Base-by-base conservation (phyloP, 2,888 invertebrate genomes). In the Polydrusus tereticollis region DNA sequence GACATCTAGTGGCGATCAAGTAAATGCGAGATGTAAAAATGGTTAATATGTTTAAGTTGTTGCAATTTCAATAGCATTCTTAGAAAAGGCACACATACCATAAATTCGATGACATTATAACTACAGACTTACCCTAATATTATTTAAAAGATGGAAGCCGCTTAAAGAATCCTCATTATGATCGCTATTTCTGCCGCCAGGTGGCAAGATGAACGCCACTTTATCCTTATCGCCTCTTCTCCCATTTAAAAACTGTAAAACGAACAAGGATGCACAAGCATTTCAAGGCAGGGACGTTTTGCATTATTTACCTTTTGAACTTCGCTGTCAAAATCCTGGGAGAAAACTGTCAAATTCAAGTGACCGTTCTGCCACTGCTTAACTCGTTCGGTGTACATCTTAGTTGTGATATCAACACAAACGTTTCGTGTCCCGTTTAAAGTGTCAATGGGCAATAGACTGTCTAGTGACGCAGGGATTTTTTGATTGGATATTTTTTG, bases 291-390 rank as follows among this genome's bases (percentile, higher is more conserved):
- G n/a, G n/a, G n/a, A n/a, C n/a, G n/a, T n/a, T n/a, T n/a, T n/a
- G n/a, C n/a, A n/a, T n/a, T n/a, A n/a, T n/a, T 36, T 36, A 69
- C 62, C 67, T 75, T 78, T 47, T 77, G 76, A 16, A 77, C 33
- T 62, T 78, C 78, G 1, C 45, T 62, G 20, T 83, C 82, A 41
- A 86, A 82, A 65, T 86, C 84, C 75, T 85, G 86, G 1, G 78
- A 78, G 69, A 86, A 86, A 14, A 86, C 79, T 18, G 78, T 82
- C 73, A 78, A 66, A 69, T 72, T 79, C 38, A 89, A 82, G 75
- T 90, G 89, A 0, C 87, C 83, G 18, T 86, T 83, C 1, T 88
- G 84, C 91, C 91, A 91, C 29, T 89, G 87, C 47, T 86, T 81
- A 20, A 90, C 86, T 59, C 89, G 86, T 14, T 87, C 85, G 41